These are phyloP conservation scores for Caenorhabditis sulstoni DNA, from an alignment of 2,888 invertebrate species.

Conservation along the genomic window DNA sequence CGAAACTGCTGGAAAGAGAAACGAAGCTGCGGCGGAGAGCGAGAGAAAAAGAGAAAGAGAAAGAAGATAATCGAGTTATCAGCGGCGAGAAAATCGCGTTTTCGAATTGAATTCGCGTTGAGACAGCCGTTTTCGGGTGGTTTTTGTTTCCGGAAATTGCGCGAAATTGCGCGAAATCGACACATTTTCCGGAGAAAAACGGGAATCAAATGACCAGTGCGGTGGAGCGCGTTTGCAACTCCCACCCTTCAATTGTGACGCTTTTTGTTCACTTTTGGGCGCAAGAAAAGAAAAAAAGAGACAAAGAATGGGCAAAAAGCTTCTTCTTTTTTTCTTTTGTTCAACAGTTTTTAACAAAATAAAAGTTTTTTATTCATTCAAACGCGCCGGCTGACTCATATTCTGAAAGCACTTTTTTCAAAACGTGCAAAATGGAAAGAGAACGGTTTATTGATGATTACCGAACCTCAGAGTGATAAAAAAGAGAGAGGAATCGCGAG, in stretches of 20 bases:
- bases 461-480: slow-evolving; percentile 8
- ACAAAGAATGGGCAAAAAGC: background rate
- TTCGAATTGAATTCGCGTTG: background rate
- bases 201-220: slow-evolving; percentile 50
- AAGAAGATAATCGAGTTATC: slow-evolving; percentile 37
- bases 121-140: slow-evolving; percentile 1
- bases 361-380: no score
- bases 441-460: background rate
- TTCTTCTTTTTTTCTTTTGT: no score
- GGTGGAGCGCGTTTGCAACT: slow-evolving; percentile 29
- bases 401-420: no score
- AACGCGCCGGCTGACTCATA: no score
- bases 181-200: slow-evolving; percentile 1
- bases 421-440: no score
- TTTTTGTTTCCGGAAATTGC: slow-evolving; percentile 1
- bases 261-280: background rate
- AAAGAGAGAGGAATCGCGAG: background rate
- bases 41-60: slow-evolving; percentile 11
- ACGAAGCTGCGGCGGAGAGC: background rate
- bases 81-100: slow-evolving; percentile 30
- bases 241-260: background rate
- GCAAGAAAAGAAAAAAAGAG: background rate
- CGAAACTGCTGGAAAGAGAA: slow-evolving; percentile 11
- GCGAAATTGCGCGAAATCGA: background rate
- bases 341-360: no score